A percentile compares a stretch with the other conserved stretches of the same genome.
These are phyloP conservation scores for Octomys mimax DNA, from an alignment of 2,797 vertebrate genomes.

Conservation along the genomic window DNA sequence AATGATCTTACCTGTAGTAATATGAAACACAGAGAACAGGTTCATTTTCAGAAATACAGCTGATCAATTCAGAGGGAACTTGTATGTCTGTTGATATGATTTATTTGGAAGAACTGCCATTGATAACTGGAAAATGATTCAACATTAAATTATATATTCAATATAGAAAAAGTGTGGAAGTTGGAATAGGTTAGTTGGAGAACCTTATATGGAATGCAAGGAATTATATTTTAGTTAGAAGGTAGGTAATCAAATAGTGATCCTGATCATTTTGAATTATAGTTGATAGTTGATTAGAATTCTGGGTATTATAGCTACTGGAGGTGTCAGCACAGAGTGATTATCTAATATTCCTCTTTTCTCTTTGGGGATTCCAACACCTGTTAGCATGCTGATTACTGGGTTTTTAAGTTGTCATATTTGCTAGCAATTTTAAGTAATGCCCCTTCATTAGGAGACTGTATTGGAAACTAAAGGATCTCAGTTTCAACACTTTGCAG, in stretches of 20 bases:
- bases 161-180: conserved; percentile 32
- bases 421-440: conserved; percentile 64
- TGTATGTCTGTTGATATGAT: neutral
- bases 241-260: neutral
- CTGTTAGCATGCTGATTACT: conserved; percentile 70
- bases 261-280: conserved; percentile 38
- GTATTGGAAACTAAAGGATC: conserved; percentile 51
- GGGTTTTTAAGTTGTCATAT: conserved; percentile 58
- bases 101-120: conserved; percentile 28
- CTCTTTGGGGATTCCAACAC: conserved; percentile 72
- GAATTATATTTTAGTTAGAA: conserved; percentile 41
- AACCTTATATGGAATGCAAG: neutral
- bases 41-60: conserved; percentile 37
- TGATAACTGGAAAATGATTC: conserved; percentile 33
- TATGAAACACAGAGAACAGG: conserved; percentile 9
- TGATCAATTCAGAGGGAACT: neutral
- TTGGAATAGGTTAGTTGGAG: conserved; percentile 13
- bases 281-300: conserved; percentile 62
- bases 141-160: neutral
- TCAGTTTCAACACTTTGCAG: conserved; percentile 44
- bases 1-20: neutral
- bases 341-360: conserved; percentile 60
- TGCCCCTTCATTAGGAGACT: conserved; percentile 65
- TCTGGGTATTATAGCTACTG: conserved; percentile 49
- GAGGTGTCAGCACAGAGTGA: conserved; percentile 34